Evolutionary conservation across 1,140 invertebrate species (phyloP).

Genomic region (Apis laboriosa): DNA sequence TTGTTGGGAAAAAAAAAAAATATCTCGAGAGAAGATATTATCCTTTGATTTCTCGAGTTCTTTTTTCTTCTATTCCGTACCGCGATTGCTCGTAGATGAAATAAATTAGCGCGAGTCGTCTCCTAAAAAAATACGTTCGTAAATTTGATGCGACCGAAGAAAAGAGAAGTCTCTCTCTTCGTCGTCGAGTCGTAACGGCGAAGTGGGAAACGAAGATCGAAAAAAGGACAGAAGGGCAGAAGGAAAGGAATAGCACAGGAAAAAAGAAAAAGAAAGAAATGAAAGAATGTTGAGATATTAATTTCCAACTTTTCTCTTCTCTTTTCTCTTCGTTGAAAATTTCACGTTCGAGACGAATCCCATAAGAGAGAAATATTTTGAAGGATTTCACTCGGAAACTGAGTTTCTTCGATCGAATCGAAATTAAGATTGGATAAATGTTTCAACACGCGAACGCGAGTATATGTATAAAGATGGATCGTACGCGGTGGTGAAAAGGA

Average conservation of each 20-base stretch:
- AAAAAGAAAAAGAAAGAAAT: not conserved
- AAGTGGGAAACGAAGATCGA: slow-evolving; percentile 36
- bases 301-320: no score
- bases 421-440: no score
- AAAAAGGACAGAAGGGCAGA: not conserved
- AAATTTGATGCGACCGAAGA: slow-evolving; percentile 64
- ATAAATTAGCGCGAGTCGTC: slow-evolving; percentile 61
- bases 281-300: not conserved
- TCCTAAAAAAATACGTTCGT: slow-evolving; percentile 58
- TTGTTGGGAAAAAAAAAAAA: no score
- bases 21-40: not conserved
- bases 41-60: not conserved
- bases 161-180: slow-evolving; percentile 53
- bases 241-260: not conserved
- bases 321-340: no score
- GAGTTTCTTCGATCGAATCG: no score
- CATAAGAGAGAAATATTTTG: no score
- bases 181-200: slow-evolving; percentile 71
- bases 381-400: no score
- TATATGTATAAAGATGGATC: no score
- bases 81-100: slow-evolving; percentile 68
- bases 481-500: no score
- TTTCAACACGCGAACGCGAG: no score
- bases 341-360: no score
- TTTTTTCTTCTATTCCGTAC: slow-evolving; percentile 35